Conservation (phyloP, 1,140 invertebrate species). For the Pseudomyrmex pallidus region DNA sequence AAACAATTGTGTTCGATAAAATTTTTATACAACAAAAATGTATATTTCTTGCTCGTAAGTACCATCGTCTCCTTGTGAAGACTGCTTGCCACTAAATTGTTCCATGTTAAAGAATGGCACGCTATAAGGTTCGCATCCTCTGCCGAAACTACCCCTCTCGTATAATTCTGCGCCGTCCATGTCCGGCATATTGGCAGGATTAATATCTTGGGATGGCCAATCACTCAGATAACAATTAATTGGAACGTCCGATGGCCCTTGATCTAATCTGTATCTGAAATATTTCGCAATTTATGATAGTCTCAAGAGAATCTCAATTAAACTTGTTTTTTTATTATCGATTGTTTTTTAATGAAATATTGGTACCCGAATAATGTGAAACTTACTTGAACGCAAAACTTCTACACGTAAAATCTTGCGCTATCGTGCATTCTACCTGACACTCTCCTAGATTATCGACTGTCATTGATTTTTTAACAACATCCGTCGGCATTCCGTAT, state of each 20-base stretch:
- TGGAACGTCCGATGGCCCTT: constrained; percentile 66
- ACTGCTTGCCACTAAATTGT: constrained; percentile 16
- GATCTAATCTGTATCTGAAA: constrained; percentile 81
- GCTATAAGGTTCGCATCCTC: constrained; percentile 90
- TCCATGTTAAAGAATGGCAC: constrained; percentile 58
- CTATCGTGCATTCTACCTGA: constrained; percentile 89
- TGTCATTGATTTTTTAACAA: constrained; percentile 87
- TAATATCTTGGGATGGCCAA: constrained; percentile 88
- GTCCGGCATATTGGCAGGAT: constrained; percentile 86
- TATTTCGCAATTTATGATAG: constrained; percentile 10
- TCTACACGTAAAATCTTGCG: constrained; percentile 90
- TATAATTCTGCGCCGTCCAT: constrained; percentile 89
- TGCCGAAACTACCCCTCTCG: constrained; percentile 91
- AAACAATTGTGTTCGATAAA: neutral
- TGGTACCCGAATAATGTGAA: constrained; percentile 4
- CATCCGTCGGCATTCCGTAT: constrained; percentile 87
- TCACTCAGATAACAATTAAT: constrained; percentile 89
- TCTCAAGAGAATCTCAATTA: neutral
- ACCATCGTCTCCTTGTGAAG: constrained; percentile 48
- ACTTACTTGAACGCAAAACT: constrained; percentile 90
- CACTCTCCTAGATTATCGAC: constrained; percentile 90
- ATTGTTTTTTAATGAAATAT: constrained; percentile 1
- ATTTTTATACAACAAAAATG: constrained; percentile 25
- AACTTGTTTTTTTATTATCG: neutral
- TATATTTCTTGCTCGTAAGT: constrained; percentile 2